Evolutionary conservation across 2,797 vertebrate species (phyloP).

Genomic region (Hemitrygon akajei): DNA sequence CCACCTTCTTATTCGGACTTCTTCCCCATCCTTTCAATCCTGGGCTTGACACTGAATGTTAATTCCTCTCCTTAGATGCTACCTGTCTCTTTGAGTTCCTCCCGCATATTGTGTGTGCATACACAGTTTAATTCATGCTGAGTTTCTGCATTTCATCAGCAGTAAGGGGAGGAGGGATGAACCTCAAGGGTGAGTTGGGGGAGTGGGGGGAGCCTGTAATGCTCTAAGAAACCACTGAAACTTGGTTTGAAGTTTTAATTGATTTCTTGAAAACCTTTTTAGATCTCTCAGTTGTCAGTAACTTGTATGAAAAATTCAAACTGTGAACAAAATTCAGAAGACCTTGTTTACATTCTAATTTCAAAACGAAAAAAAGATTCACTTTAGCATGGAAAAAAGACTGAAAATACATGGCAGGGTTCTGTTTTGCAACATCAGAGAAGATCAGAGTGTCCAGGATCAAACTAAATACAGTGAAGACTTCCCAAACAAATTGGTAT

Average conservation of each 20-base stretch:
- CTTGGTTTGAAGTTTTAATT: neutral
- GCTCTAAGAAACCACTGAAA: neutral
- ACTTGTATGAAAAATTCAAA: neutral
- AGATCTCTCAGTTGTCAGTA: neutral
- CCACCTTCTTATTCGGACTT: too few relatives aligned
- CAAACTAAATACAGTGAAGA: neutral
- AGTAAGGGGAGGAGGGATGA: neutral
- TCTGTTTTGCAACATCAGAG: neutral
- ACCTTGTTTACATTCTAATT: neutral
- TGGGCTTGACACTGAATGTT: too few relatives aligned
- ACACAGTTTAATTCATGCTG: neutral
- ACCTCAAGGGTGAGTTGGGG: neutral
- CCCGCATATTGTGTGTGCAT: too few relatives aligned
- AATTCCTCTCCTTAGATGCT: too few relatives aligned
- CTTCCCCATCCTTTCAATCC: too few relatives aligned
- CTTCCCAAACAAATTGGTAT: neutral
- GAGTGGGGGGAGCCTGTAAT: neutral
- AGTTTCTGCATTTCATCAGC: neutral
- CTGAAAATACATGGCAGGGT: neutral
- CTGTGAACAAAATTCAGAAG: neutral
- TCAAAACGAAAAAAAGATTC: neutral
- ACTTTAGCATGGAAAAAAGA: neutral
- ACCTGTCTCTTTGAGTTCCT: too few relatives aligned
- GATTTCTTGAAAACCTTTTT: neutral
- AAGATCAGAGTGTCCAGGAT: neutral